Percentiles rank a stretch among this genome's conserved stretches.
Conservation (phyloP, 2,113 vertebrate species). For the Terrapene triunguis region DNA sequence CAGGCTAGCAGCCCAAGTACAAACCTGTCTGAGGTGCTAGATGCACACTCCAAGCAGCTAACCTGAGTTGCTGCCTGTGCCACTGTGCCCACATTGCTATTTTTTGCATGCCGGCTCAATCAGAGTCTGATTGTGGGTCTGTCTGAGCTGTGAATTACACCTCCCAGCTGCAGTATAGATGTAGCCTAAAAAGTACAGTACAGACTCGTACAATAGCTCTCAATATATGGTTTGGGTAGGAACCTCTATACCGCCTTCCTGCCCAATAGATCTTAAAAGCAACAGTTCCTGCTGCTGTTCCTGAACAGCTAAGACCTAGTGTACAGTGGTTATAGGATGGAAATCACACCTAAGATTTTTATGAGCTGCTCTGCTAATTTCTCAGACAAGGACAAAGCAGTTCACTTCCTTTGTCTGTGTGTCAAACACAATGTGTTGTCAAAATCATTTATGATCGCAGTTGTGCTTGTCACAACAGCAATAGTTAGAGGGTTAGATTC, state of each 20-base stretch:
- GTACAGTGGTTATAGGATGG: not conserved
- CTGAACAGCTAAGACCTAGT: not conserved
- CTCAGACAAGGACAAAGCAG: not conserved
- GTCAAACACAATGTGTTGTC: not conserved
- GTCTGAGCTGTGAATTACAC: no score
- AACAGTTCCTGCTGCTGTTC: not conserved
- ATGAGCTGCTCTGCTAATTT: not conserved
- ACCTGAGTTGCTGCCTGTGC: no score
- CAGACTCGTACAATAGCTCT: not conserved
- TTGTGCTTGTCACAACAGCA: not conserved
- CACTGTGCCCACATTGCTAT: no score
- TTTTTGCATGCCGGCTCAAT: no score
- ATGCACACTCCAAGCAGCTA: no score
- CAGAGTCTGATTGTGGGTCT: no score
- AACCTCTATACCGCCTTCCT: not conserved
- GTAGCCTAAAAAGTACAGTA: not conserved
- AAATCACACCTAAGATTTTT: not conserved
- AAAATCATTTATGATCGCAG: not conserved
- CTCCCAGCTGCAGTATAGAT: no score
- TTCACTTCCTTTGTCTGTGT: not conserved
- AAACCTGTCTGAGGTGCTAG: no score
- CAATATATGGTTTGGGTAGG: not conserved
- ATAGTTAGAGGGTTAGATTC: not conserved
- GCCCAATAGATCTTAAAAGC: not conserved
- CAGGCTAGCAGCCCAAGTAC: no score